phyloP scores from a whole-genome alignment of 2,888 invertebrate species.

The Epinotia nisella region DNA sequence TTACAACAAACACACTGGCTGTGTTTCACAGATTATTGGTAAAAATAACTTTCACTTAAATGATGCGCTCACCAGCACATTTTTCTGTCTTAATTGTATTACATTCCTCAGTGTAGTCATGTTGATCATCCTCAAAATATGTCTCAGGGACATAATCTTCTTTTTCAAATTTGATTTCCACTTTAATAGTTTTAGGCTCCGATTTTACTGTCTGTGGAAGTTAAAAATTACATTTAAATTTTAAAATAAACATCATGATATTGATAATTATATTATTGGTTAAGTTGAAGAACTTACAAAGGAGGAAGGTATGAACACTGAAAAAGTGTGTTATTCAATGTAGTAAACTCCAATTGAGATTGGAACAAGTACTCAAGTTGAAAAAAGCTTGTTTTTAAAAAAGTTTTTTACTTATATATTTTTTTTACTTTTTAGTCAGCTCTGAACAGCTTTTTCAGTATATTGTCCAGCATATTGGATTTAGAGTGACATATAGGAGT shows the following conservation, averaged over 20 bases:
- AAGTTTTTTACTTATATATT: too few relatives aligned
- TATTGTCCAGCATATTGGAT: too few relatives aligned
- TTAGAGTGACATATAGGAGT: too few relatives aligned
- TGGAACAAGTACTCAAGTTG: too few relatives aligned
- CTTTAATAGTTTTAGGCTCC: slow-evolving; percentile 27
- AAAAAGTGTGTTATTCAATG: not conserved
- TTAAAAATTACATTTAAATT: not conserved
- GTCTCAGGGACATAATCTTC: slow-evolving; percentile 39
- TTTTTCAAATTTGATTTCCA: slow-evolving; percentile 41
- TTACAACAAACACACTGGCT: too few relatives aligned
- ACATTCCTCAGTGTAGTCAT: slow-evolving; percentile 5
- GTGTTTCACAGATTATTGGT: too few relatives aligned
- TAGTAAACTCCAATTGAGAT: not conserved
- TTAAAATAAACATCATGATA: not conserved
- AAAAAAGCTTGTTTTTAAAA: too few relatives aligned
- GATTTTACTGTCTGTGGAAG: slow-evolving; percentile 45
- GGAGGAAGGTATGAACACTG: too few relatives aligned
- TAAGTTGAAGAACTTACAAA: not conserved
- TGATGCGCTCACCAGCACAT: not conserved
- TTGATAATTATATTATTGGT: not conserved
- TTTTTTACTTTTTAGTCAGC: too few relatives aligned
- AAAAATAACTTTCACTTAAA: not conserved
- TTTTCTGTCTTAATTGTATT: slow-evolving; percentile 13
- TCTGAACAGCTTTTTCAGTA: too few relatives aligned
- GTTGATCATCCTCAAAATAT: slow-evolving; percentile 4